Base-by-base conservation (phyloP, 2,113 vertebrate species). In the Aspidoscelis tigris region DNA sequence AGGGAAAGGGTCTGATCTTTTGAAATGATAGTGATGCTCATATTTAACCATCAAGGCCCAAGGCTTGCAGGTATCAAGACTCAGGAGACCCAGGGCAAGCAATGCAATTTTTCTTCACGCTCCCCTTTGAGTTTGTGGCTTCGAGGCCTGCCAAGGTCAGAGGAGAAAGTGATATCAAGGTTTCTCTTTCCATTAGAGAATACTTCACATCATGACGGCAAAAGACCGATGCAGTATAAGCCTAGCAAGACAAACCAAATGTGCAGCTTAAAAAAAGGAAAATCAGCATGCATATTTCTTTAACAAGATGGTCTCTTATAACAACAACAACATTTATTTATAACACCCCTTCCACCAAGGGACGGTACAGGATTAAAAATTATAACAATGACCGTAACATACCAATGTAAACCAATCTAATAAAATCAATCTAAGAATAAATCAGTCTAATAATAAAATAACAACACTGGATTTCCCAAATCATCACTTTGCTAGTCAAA, bases 11-110 rank as follows among this genome's bases (percentile, higher is more conserved):
- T 6, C 33, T 20, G 75, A 85, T 88, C 78, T 79, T 89, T 90
- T 2, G 0, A 86, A 85, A 86, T 6, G 2, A 85, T 7, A 78
- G 89, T 2, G 74, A 89, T 81, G 65, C 89, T 81, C 61, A 89
- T 89, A 93, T 89, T 94, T 92, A 93, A 94, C 93, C 92, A 92
- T 91, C 89, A 92, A 87, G 74, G 91, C 88, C 74, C 66, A 87
- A 88, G 92, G 93, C 89, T 88, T 84, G 85, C 90, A 94, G 92
- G 91, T 94, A 92, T 89, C 91, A 91, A 87, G 86, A 91, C 93
- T 91, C 89, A 71, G 78, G 91, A 94, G 92, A 90, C 65, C 81
- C 66, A 93, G 92, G 89, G 87, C 90, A 94, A 93, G 91, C 89
- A 90, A 85, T 84, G 89, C 86, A 92, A 91, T 93, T 92, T 90